These are phyloP conservation scores for Carcina quercana DNA, from an alignment of 2,888 invertebrate species.

Conservation along the genomic window DNA sequence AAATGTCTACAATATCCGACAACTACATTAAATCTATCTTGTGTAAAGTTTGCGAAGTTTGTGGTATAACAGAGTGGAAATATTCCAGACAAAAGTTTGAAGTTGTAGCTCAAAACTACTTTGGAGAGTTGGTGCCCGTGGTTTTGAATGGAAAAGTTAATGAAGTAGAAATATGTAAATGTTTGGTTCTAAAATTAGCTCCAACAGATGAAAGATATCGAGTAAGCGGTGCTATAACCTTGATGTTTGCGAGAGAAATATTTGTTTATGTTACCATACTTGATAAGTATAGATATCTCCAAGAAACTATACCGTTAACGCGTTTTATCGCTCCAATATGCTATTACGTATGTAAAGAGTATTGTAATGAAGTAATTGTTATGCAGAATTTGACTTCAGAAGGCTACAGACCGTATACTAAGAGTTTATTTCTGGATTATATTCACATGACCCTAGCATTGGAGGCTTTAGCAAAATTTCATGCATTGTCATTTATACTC, in stretches of 20 bases:
- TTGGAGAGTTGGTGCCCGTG: slow-evolving; percentile 51
- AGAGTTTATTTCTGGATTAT: slow-evolving; percentile 39
- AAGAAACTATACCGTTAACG: slow-evolving; percentile 17
- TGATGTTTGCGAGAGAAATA: slow-evolving; percentile 51
- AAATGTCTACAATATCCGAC: slow-evolving; percentile 3
- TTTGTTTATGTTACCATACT: slow-evolving; percentile 46
- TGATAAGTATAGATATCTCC: slow-evolving; percentile 32
- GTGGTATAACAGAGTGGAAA: slow-evolving; percentile 23
- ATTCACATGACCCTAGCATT: slow-evolving; percentile 42
- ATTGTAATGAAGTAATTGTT: slow-evolving; percentile 49
- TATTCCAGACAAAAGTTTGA: slow-evolving; percentile 34
- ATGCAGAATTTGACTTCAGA: slow-evolving; percentile 46
- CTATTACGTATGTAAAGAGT: slow-evolving; percentile 40
- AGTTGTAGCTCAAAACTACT: slow-evolving; percentile 55
- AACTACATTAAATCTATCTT: slow-evolving; percentile 2
- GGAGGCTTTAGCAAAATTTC: slow-evolving; percentile 45
- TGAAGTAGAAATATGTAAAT: slow-evolving; percentile 21
- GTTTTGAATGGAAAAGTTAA: slow-evolving; percentile 29
- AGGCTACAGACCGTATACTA: slow-evolving; percentile 39
- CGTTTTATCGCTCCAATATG: slow-evolving; percentile 38
- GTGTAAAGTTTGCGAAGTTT: not conserved
- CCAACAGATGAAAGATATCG: slow-evolving; percentile 53
- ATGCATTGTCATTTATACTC: slow-evolving; percentile 52
- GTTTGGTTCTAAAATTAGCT: slow-evolving; percentile 51
- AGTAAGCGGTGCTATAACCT: slow-evolving; percentile 52